Evolutionary conservation across 2,113 vertebrate genomes (phyloP).

Genomic region (Trachemys scripta): DNA sequence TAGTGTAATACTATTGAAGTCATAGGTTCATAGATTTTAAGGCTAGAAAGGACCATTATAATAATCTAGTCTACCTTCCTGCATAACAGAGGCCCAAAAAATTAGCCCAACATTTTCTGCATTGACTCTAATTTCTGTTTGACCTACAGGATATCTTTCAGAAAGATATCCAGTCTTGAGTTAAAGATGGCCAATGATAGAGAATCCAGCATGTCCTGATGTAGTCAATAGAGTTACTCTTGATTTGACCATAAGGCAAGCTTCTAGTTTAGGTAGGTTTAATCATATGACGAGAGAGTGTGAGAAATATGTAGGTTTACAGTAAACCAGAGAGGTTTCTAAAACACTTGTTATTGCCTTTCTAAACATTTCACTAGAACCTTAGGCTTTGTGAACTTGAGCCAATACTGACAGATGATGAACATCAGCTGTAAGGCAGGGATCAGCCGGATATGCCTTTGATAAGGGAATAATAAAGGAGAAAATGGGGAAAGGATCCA

Average conservation of each 20-base stretch:
- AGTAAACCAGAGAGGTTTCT: slow-evolving; percentile 1
- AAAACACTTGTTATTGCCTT: background rate
- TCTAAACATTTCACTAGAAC: slow-evolving; percentile 27
- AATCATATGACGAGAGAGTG: background rate
- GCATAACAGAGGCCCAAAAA: background rate
- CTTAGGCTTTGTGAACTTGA: slow-evolving; percentile 20
- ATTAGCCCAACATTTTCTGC: background rate
- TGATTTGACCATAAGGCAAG: background rate
- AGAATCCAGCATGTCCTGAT: background rate
- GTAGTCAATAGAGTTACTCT: background rate
- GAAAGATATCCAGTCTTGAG: background rate
- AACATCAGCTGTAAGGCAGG: slow-evolving; percentile 5
- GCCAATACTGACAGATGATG: background rate
- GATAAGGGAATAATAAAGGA: slow-evolving; percentile 25
- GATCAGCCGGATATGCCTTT: slow-evolving; percentile 16
- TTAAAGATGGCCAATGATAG: background rate
- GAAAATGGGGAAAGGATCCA: slow-evolving; percentile 4
- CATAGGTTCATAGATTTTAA: background rate
- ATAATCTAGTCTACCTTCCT: background rate
- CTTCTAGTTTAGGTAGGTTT: background rate
- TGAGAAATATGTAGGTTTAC: background rate
- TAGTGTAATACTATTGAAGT: background rate
- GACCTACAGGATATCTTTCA: background rate
- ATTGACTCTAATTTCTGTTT: background rate
- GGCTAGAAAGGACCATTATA: slow-evolving; percentile 29